Evolutionary conservation across 1,140 invertebrate species (phyloP), one percentile per base, ranked within the genome.

Genomic region (Lasioglossum albipes): DNA sequence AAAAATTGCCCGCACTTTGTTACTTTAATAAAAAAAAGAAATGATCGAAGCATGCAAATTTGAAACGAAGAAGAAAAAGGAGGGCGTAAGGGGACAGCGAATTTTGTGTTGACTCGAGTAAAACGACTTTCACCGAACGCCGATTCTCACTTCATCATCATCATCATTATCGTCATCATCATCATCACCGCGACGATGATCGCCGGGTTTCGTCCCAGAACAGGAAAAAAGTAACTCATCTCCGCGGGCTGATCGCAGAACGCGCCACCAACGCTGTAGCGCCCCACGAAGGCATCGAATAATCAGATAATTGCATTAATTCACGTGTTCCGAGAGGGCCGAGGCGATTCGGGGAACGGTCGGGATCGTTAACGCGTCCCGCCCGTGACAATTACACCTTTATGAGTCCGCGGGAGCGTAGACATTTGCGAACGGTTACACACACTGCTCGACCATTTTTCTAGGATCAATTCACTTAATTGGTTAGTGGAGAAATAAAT

Each of bases 291-390:
- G 20, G 45, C 65, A 79, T 57, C 42, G n/a, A 79, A 70, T 72
- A 79, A 79, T 79, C 59, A 36, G 45, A 41, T 73, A 73, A 79
- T 79, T 79, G 76, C 69, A 73, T 73, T 73, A 65, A 79, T 73
- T 79, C 65, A 49, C 69, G 69, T 52, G 69, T 64, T 73, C 10
- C 61, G 36, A 71, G 59, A 68, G 66, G 9, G 5, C 22, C 45
- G 49, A 31, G 18, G 57, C 16, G 36, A 27, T 75, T 78, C 62
- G 52, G 36, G 57, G 67, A 77, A 78, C 57, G 31, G 72, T 71
- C 45, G 36, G 78, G 74, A 79, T 87, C 80, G 71, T 83, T 77
- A 73, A 73, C 61, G 27, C 49, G 27, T 54, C 45, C 65, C 61
- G 57, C 64, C 57, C 70, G 54, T 42, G 66, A 75, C 49, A 71